These are phyloP conservation scores for Patagioenas fasciata DNA, from an alignment of 2,113 vertebrate species.

Conservation along the genomic window DNA sequence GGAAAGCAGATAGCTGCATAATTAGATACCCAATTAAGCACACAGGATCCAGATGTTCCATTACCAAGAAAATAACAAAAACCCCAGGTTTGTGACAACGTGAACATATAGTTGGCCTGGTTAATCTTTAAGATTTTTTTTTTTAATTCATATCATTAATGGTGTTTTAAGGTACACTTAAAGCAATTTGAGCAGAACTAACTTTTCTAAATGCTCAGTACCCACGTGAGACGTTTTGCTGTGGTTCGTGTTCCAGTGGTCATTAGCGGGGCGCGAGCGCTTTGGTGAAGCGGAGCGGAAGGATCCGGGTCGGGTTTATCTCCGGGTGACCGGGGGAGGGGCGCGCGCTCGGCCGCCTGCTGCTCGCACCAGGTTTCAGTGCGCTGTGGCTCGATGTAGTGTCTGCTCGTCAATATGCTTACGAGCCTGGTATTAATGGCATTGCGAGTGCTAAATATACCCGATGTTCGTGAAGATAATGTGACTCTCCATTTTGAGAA, in stretches of 20 bases:
- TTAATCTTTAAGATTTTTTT: neutral
- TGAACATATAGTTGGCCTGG: neutral
- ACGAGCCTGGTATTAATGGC: constrained; percentile 16
- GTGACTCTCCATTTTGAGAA: constrained; percentile 24
- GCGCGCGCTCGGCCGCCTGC: constrained; percentile 12
- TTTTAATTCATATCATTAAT: neutral
- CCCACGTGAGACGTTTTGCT: neutral
- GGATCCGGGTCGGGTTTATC: constrained; percentile 30
- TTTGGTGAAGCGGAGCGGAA: constrained; percentile 4
- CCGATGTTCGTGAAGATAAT: neutral
- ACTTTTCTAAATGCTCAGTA: neutral
- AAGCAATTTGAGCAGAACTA: neutral
- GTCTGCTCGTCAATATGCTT: constrained; percentile 32
- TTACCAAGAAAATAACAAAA: neutral
- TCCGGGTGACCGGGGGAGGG: constrained; percentile 16
- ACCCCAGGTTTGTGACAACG: neutral
- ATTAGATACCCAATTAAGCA: neutral
- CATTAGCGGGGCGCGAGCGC: neutral
- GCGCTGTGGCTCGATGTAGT: constrained; percentile 6
- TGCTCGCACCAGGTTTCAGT: constrained; percentile 6
- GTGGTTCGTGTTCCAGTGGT: constrained; percentile 19
- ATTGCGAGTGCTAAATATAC: constrained; percentile 46
- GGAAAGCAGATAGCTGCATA: neutral
- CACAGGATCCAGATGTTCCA: neutral
- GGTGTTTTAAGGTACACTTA: neutral